Conservation (phyloP, 2,113 vertebrate species). For the Coturnix japonica region DNA sequence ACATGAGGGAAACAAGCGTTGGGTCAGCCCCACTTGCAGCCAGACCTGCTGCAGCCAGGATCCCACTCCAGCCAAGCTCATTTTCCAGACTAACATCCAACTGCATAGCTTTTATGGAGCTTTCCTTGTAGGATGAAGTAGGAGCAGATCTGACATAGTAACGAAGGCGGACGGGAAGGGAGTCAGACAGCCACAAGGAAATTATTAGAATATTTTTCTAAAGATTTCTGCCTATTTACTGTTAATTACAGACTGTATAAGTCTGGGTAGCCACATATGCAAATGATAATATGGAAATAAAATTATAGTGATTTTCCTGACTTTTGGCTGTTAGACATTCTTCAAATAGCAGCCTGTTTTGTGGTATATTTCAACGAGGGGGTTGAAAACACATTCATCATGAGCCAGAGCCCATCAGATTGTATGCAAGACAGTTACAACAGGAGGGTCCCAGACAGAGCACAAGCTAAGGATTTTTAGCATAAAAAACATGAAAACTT, state of each 20-base stretch:
- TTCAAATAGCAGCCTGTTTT: background rate
- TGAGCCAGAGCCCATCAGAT: background rate
- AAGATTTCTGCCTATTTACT: background rate
- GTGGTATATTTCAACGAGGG: background rate
- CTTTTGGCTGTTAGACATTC: background rate
- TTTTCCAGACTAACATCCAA: background rate
- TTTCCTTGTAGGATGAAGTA: background rate
- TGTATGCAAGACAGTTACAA: background rate
- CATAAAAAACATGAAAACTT: background rate
- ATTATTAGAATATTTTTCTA: background rate
- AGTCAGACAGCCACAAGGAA: background rate
- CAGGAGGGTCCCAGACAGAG: background rate
- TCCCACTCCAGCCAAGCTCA: background rate
- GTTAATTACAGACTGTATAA: background rate
- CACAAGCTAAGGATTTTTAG: background rate
- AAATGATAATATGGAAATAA: background rate
- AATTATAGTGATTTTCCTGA: background rate
- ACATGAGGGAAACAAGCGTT: fast-evolving
- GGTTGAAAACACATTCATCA: background rate
- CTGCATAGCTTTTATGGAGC: fast-evolving
- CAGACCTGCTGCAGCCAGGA: too few species aligned
- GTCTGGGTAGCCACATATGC: background rate
- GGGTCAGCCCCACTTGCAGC: background rate
- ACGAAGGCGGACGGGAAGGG: background rate
- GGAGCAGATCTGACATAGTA: background rate